These are phyloP conservation scores for Triplophysa tibetana DNA, from an alignment of 2,113 vertebrate genomes.

Conservation along the genomic window DNA sequence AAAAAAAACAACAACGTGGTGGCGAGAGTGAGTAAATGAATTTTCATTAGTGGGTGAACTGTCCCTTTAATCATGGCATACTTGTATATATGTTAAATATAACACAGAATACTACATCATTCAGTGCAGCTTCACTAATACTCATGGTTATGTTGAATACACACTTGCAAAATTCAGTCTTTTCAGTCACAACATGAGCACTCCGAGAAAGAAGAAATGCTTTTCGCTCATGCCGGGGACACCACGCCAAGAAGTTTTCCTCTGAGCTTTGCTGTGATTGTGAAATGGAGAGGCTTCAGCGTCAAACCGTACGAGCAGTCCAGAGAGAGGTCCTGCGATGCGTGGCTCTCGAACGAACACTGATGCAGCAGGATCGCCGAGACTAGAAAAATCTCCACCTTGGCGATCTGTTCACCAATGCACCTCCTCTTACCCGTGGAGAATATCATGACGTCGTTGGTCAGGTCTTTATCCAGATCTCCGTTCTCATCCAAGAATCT, in stretches of 20 bases:
- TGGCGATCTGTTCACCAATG: conserved; percentile 81
- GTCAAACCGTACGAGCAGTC: conserved; percentile 77
- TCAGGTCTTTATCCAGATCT: conserved; percentile 70
- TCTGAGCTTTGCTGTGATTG: conserved; percentile 70
- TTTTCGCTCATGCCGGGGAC: conserved; percentile 70
- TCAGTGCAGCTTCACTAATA: conserved; percentile 69
- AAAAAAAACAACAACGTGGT: no score
- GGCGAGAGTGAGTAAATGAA: no score
- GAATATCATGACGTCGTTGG: conserved; percentile 80
- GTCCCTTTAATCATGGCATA: conserved; percentile 17
- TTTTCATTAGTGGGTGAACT: neutral
- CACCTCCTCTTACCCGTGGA: conserved; percentile 82
- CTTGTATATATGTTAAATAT: conserved; percentile 66
- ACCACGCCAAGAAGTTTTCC: conserved; percentile 71
- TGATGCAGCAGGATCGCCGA: conserved; percentile 80
- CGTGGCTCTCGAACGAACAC: conserved; percentile 76
- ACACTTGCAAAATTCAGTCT: conserved; percentile 55
- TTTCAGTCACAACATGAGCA: conserved; percentile 53
- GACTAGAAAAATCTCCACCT: conserved; percentile 81
- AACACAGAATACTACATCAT: conserved; percentile 67
- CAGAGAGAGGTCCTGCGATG: conserved; percentile 65
- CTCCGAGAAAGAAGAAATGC: conserved; percentile 8
- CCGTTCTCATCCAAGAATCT: conserved; percentile 76
- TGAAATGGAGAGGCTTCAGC: conserved; percentile 73
- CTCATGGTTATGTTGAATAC: conserved; percentile 66